A percentile compares a stretch with the other conserved stretches of the same genome.
phyloP scores from a whole-genome alignment of 2,888 invertebrate genomes.

The Lucinisca nassula region DNA sequence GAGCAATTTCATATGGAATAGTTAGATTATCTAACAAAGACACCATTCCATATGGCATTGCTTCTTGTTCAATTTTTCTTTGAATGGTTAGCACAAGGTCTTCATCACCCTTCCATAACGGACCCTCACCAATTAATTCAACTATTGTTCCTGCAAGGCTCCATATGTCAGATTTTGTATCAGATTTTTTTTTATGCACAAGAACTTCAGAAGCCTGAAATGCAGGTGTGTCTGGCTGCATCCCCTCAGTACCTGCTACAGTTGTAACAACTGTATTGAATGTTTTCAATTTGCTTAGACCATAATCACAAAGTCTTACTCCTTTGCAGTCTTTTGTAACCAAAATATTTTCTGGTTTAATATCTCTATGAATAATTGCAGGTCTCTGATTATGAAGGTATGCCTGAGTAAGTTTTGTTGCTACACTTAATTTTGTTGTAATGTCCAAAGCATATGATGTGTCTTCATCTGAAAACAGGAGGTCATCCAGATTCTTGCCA shows the following conservation, averaged over 20 bases:
- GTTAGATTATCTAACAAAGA: not conserved
- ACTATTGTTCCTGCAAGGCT: slow-evolving; percentile 30
- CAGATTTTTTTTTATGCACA: slow-evolving; percentile 7
- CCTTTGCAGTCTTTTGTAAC: slow-evolving; percentile 13
- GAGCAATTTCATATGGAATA: not conserved
- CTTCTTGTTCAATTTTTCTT: slow-evolving; percentile 22
- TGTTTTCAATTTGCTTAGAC: slow-evolving; percentile 28
- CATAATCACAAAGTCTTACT: slow-evolving; percentile 40
- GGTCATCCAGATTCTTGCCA: slow-evolving; percentile 28
- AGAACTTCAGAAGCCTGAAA: slow-evolving; percentile 58
- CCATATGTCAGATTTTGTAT: slow-evolving; percentile 41
- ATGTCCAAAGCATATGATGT: not conserved
- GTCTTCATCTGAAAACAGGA: slow-evolving; percentile 8
- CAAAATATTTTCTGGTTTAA: slow-evolving; percentile 56
- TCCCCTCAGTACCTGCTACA: not conserved
- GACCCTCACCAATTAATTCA: slow-evolving; percentile 25
- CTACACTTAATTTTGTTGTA: not conserved
- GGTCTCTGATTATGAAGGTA: slow-evolving; percentile 39
- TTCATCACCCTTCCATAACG: slow-evolving; percentile 30
- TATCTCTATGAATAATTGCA: slow-evolving; percentile 41
- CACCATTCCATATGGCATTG: slow-evolving; percentile 35
- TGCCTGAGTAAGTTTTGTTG: not conserved
- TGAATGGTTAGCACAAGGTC: slow-evolving; percentile 6
- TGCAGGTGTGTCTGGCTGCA: slow-evolving; percentile 51
- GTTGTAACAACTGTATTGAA: slow-evolving; percentile 15